A percentile compares a stretch with the other conserved stretches of the same genome.
phyloP scores from a whole-genome alignment of 2,797 vertebrate genomes.

The Cottoperca gobio region DNA sequence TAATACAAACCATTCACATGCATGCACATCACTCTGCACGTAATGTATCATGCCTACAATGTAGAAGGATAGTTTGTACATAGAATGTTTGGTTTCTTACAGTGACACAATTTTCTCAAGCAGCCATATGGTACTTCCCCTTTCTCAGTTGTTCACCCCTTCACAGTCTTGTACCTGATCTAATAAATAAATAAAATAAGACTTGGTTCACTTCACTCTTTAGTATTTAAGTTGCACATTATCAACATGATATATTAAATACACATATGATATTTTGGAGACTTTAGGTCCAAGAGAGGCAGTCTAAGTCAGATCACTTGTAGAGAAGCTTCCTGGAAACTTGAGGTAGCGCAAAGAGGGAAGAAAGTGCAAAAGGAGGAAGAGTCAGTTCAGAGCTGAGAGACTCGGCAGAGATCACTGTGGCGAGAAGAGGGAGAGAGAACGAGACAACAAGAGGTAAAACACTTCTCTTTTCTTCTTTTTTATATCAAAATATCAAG shows the following conservation, averaged over 20 bases:
- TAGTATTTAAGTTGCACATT: neutral
- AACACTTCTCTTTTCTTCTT: neutral
- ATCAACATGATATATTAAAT: neutral
- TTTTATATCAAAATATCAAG: neutral
- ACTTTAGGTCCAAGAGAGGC: neutral
- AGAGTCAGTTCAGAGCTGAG: slow-evolving; percentile 2
- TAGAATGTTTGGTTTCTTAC: too few relatives aligned
- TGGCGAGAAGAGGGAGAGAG: neutral
- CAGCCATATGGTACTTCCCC: neutral
- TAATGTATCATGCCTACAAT: too few relatives aligned
- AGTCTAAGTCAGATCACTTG: neutral
- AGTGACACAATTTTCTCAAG: neutral
- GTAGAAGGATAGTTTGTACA: too few relatives aligned
- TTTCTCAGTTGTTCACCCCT: neutral
- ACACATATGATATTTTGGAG: neutral
- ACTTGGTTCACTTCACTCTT: too few relatives aligned
- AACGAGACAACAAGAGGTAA: slow-evolving; percentile 20
- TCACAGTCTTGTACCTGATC: neutral
- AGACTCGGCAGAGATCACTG: slow-evolving; percentile 9
- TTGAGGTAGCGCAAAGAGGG: neutral
- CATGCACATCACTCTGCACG: too few relatives aligned
- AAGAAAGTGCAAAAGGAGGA: slow-evolving; percentile 28
- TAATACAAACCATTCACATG: too few relatives aligned
- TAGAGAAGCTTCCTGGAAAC: slow-evolving; percentile 36
- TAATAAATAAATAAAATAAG: neutral